phyloP scores from a whole-genome alignment of 2,797 vertebrate genomes.

The Helostoma temminkii region DNA sequence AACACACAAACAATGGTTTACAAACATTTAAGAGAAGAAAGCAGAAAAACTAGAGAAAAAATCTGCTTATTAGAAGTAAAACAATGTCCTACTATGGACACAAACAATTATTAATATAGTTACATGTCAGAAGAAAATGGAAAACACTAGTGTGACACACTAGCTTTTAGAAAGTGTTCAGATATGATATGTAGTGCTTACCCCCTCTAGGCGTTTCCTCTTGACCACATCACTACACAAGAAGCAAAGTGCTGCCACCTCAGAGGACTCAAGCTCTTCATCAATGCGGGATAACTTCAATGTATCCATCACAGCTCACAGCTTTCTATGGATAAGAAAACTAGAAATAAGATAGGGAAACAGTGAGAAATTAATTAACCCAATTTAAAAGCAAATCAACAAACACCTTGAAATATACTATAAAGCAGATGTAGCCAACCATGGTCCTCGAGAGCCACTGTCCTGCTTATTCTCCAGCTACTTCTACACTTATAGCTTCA shows the following conservation, averaged over 20 bases:
- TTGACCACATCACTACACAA: conserved; percentile 76
- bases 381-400: background rate
- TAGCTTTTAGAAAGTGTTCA: no score
- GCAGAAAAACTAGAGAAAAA: background rate
- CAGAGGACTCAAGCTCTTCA: conserved; percentile 69
- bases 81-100: no score
- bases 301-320: conserved; percentile 68
- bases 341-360: no score
- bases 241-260: conserved; percentile 82
- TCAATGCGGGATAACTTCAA: conserved; percentile 64
- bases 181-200: conserved; percentile 27
- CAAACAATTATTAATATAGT: background rate
- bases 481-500: no score
- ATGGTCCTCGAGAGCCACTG: no score
- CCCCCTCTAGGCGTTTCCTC: conserved; percentile 72
- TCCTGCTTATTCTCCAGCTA: no score
- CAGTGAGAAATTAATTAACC: background rate
- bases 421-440: no score
- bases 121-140: background rate
- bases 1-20: background rate
- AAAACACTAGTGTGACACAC: no score
- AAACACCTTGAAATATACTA: background rate
- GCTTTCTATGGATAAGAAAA: accelerated
- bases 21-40: background rate
- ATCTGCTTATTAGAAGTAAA: no score